phyloP scores from a whole-genome alignment of 1,140 invertebrate species.

The Lordiphosa collinella region DNA sequence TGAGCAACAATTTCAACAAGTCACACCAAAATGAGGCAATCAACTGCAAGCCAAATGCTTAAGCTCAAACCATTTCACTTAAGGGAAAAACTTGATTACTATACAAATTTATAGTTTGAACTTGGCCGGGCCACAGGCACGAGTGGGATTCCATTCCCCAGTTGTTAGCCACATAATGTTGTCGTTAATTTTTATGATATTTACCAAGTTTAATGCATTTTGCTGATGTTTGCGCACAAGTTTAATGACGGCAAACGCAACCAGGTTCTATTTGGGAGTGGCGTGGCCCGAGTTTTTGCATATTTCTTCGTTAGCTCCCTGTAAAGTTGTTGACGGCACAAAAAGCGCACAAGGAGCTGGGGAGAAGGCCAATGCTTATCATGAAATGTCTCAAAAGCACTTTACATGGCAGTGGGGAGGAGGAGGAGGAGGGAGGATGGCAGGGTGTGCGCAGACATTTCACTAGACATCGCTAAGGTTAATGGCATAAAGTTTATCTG shows the following conservation, averaged over 20 bases:
- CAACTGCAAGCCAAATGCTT: slow-evolving; percentile 7
- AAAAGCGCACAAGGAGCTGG: slow-evolving; percentile 16
- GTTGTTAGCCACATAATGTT: slow-evolving; percentile 46
- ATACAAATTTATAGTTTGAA: slow-evolving; percentile 48
- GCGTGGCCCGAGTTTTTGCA: slow-evolving; percentile 32
- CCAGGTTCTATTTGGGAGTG: slow-evolving; percentile 1
- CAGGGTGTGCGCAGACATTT: too few species aligned
- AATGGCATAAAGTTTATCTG: slow-evolving; percentile 76
- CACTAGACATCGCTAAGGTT: slow-evolving; percentile 70
- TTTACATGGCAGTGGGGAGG: slow-evolving; percentile 37
- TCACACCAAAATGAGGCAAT: slow-evolving; percentile 8
- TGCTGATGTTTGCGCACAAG: slow-evolving; percentile 61
- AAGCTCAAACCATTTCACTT: slow-evolving; percentile 29
- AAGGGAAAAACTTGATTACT: slow-evolving; percentile 22
- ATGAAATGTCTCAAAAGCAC: slow-evolving; percentile 71
- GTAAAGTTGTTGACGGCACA: too few species aligned
- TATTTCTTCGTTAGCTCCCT: slow-evolving; percentile 62
- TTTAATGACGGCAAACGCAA: slow-evolving; percentile 58
- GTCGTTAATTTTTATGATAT: slow-evolving; percentile 75
- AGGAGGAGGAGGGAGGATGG: too few species aligned
- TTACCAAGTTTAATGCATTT: slow-evolving; percentile 74
- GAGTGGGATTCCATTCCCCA: not conserved
- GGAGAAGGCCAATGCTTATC: slow-evolving; percentile 44
- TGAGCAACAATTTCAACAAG: slow-evolving; percentile 18
- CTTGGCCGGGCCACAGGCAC: slow-evolving; percentile 13